Evolutionary conservation across 2,888 invertebrate genomes (phyloP).

Genomic region (Scotopteryx bipunctaria): DNA sequence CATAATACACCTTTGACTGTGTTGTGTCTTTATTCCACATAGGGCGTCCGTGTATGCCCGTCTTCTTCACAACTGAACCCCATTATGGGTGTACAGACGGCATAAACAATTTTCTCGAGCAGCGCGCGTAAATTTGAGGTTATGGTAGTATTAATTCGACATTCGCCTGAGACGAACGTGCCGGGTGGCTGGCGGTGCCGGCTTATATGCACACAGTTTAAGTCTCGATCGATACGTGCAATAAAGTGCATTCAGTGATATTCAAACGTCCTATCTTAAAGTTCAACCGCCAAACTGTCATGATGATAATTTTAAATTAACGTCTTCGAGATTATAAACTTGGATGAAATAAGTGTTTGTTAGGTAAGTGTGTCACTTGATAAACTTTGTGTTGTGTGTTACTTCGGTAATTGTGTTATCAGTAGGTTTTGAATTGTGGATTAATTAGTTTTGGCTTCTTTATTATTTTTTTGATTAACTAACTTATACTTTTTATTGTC

Average conservation of each 20-base stretch:
- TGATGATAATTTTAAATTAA: slow-evolving; percentile 45
- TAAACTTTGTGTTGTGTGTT: slow-evolving; percentile 32
- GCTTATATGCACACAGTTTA: slow-evolving; percentile 50
- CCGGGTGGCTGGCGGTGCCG: slow-evolving; percentile 35
- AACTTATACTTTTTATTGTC: too few species aligned
- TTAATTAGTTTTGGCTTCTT: neutral
- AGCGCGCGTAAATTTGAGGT: slow-evolving; percentile 79
- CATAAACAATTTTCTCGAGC: slow-evolving; percentile 76
- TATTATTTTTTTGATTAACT: neutral
- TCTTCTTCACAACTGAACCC: slow-evolving; percentile 68
- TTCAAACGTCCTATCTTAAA: slow-evolving; percentile 22
- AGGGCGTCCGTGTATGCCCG: slow-evolving; percentile 45
- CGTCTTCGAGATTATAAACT: slow-evolving; percentile 43
- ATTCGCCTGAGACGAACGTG: slow-evolving; percentile 68
- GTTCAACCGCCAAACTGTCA: slow-evolving; percentile 19
- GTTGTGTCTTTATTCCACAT: slow-evolving; percentile 53
- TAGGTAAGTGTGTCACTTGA: slow-evolving; percentile 44
- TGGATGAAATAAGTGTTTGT: slow-evolving; percentile 50
- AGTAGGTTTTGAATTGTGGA: slow-evolving; percentile 8
- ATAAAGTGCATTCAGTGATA: slow-evolving; percentile 63
- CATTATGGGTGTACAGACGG: slow-evolving; percentile 69
- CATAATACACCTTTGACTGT: slow-evolving; percentile 57
- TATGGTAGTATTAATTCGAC: slow-evolving; percentile 79
- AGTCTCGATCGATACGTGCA: slow-evolving; percentile 68
- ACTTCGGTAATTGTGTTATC: slow-evolving; percentile 19